Evolutionary conservation across 2,888 invertebrate genomes (phyloP).

Genomic region (Drosophila borborema): DNA sequence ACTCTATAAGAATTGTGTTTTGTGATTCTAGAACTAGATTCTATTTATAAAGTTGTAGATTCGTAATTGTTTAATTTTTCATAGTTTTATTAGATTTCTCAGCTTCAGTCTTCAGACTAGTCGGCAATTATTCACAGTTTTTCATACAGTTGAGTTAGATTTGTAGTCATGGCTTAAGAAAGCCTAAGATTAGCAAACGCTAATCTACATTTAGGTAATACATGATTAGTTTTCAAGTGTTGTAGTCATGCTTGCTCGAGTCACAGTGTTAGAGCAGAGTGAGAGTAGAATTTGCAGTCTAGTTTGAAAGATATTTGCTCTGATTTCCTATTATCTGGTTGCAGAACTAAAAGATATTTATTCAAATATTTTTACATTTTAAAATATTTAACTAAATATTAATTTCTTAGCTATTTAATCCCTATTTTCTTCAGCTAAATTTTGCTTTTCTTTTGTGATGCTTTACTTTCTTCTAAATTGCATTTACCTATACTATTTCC

Average conservation of each 20-base stretch:
- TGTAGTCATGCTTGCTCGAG: neutral
- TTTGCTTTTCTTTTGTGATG: neutral
- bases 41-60: neutral
- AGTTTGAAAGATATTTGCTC: neutral
- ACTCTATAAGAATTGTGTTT: neutral
- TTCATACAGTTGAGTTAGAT: neutral
- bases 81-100: neutral
- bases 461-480: neutral
- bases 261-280: too few species aligned
- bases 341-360: neutral
- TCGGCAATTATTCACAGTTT: neutral
- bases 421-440: neutral
- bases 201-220: neutral
- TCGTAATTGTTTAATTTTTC: neutral
- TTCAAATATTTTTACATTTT: neutral
- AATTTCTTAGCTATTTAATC: neutral
- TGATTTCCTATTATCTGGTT: neutral
- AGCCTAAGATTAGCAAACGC: too few species aligned
- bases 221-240: neutral
- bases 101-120: too few species aligned
- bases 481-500: neutral
- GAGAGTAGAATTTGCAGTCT: neutral
- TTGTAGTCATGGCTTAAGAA: neutral
- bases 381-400: neutral
- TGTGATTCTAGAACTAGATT: neutral